Percentiles rank a stretch among this genome's conserved stretches.
Conservation (phyloP, 2,888 invertebrate genomes). For the Chymomyza caudatula region DNA sequence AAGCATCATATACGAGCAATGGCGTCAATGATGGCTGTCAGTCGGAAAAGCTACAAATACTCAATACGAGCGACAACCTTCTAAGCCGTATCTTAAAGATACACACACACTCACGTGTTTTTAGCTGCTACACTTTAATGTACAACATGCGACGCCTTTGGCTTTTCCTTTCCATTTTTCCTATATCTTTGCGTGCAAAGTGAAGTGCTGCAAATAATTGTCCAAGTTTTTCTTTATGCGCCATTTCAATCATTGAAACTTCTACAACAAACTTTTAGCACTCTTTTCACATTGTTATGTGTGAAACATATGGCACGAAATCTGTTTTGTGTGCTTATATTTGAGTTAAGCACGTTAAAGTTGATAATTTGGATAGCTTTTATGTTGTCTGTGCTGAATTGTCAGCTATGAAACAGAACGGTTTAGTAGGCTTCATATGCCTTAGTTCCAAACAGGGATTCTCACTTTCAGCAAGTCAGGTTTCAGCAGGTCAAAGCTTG, state of each 20-base stretch:
- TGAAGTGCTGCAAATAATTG: slow-evolving; percentile 6
- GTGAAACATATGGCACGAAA: not conserved
- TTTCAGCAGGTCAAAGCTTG: too few species aligned
- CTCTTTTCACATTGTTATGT: not conserved
- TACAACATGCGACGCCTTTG: not conserved
- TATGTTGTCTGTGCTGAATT: too few species aligned
- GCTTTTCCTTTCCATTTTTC: not conserved
- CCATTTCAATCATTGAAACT: not conserved
- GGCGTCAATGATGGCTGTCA: slow-evolving; percentile 10
- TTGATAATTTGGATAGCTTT: not conserved
- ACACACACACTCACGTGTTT: slow-evolving; percentile 29
- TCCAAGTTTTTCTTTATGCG: not conserved
- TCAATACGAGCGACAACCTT: slow-evolving; percentile 31
- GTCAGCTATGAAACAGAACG: too few species aligned
- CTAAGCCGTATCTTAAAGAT: slow-evolving; percentile 10
- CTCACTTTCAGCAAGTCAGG: too few species aligned
- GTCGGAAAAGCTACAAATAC: slow-evolving; percentile 12
- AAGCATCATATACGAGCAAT: not conserved
- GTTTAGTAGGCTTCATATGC: too few species aligned
- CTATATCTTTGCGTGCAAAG: not conserved
- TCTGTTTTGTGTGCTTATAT: not conserved
- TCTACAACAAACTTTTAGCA: not conserved
- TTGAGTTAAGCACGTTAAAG: not conserved
- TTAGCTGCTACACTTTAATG: not conserved
- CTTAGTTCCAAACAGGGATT: too few species aligned